Base-by-base conservation (phyloP, 2,797 vertebrate species). In the Macropodus opercularis region DNA sequence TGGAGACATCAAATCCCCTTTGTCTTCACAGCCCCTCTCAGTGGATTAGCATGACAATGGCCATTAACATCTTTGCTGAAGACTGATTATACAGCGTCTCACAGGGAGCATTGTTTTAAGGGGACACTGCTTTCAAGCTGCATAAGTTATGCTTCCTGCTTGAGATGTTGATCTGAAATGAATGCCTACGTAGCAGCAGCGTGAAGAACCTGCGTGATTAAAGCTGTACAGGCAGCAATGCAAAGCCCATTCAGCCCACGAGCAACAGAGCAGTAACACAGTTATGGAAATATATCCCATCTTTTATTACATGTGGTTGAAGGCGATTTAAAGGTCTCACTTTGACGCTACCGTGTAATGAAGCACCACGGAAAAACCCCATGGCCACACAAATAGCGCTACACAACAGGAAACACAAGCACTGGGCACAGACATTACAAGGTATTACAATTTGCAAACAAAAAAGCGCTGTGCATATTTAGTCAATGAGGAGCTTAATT, bases 1-100 rank as follows among this genome's bases (percentile, higher is more conserved):
- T 89, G 85, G 85, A 86, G 87, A 90, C 84, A 90, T 85, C 85
- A 90, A 89, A 90, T 89, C 84, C 85, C 75, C 81, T 87, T 91
- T 91, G 90, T 91, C 82, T 83, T 72, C 46, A 24, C 68, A 53
- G 68, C 54, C 69, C 85, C 80, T 80, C 80, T 85, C 63, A 52
- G 58, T 62, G 75, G 62, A 86, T 91, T 81, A 85, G 88, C 89
- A 90, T 89, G 86, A 84, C 85, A 89, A 90, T 88, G 8, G 18
- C 75, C 71, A 87, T 90, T 90, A 85, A 85, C 83, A 88, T 81
- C 62, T 79, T 80, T 79, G 72, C 75, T 55, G 63, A 70, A 54
- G 79, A 66, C 79, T 86, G 77, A 90, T 88, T 89, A 85, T 84
- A 83, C 84, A 77, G 82, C 82, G 73, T 81, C 82, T 71, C 85